phyloP scores from a whole-genome alignment of 2,797 vertebrate genomes.

The Chiroxiphia lanceolata region DNA sequence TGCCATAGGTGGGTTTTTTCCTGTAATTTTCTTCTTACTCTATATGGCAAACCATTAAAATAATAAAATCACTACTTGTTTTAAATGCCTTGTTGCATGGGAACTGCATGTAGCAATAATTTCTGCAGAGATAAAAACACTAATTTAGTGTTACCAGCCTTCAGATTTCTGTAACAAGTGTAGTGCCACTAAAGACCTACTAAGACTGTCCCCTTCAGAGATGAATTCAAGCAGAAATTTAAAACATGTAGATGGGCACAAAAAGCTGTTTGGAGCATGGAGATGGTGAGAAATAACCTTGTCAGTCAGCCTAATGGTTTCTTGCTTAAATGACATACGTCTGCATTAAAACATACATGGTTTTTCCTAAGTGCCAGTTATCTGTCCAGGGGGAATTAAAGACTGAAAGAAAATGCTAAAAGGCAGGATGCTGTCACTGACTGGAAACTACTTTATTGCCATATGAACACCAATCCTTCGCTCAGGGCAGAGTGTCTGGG shows the following conservation, averaged over 20 bases:
- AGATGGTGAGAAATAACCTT: conserved; percentile 26
- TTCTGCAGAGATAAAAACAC: not conserved
- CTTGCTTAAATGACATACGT: not conserved
- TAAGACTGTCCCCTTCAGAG: conserved; percentile 4
- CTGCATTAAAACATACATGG: not conserved
- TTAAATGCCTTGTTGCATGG: not conserved
- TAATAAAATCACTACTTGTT: not conserved
- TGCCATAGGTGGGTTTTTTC: not conserved
- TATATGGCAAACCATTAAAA: not conserved
- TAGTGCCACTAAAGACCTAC: not conserved
- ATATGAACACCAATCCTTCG: not conserved
- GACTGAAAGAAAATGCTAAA: not conserved
- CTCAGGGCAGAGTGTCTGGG: not conserved
- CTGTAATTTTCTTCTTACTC: not conserved
- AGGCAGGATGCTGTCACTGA: not conserved
- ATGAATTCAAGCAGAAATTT: conserved; percentile 25
- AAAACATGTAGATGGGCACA: not conserved
- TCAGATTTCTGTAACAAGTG: not conserved
- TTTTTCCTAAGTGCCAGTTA: not conserved
- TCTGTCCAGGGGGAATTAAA: not conserved
- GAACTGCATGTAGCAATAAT: not conserved
- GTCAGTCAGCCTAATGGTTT: not conserved
- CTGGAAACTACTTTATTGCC: not conserved
- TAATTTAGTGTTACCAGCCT: not conserved
- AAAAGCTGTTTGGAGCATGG: not conserved